These are phyloP conservation scores for Lethocerus indicus DNA, from an alignment of 1,140 invertebrate species.

Conservation along the genomic window DNA sequence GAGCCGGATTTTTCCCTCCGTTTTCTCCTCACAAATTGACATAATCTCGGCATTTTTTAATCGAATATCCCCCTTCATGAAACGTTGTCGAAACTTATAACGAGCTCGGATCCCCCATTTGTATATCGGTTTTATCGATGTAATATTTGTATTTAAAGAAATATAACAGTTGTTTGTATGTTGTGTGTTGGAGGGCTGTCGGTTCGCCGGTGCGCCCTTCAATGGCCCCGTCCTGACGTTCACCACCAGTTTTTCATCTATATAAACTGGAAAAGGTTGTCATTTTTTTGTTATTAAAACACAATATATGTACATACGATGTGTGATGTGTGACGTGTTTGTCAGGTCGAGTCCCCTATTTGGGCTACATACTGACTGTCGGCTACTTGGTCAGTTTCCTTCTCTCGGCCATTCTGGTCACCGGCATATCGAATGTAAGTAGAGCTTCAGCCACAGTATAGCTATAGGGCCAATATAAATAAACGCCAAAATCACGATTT, in stretches of 20 bases:
- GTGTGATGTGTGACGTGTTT: background rate
- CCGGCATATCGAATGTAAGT: constrained; percentile 23
- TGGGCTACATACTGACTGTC: constrained; percentile 22
- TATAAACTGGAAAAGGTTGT: background rate
- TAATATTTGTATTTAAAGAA: too few species aligned
- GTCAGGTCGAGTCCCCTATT: constrained; percentile 19
- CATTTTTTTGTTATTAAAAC: background rate
- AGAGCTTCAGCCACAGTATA: constrained; percentile 2
- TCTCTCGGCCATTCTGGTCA: constrained; percentile 21
- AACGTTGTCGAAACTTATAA: too few species aligned
- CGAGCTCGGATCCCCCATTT: too few species aligned
- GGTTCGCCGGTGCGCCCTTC: too few species aligned
- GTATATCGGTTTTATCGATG: too few species aligned
- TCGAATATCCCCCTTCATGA: too few species aligned
- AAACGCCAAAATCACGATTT: background rate
- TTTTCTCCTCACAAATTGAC: too few species aligned
- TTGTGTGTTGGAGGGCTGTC: too few species aligned
- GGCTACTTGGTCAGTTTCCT: constrained; percentile 23
- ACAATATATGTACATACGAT: background rate
- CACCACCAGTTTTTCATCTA: background rate
- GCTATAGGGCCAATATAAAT: background rate
- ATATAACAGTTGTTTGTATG: too few species aligned
- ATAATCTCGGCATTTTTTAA: too few species aligned
- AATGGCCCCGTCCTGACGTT: background rate
- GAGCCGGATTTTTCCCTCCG: too few species aligned